Conservation (phyloP, 2,797 vertebrate genomes). For the Meda fulgida region DNA sequence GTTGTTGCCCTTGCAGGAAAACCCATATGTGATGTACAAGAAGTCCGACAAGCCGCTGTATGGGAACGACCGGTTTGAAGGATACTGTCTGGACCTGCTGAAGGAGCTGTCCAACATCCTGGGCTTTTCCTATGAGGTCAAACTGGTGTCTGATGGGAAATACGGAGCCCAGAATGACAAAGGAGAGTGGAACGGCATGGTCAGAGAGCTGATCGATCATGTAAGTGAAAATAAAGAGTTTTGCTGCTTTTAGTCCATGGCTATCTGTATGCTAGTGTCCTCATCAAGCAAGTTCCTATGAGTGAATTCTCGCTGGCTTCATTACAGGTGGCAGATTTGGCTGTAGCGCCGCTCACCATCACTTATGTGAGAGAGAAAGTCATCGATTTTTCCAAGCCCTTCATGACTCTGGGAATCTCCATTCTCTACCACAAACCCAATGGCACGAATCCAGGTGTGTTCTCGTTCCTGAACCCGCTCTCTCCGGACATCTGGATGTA, state of each 20-base stretch:
- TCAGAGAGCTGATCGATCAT: constrained; percentile 97
- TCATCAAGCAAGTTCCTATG: not conserved
- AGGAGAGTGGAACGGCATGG: constrained; percentile 99
- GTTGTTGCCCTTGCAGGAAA: constrained; percentile 81
- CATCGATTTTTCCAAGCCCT: constrained; percentile 98
- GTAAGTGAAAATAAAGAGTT: constrained; percentile 77
- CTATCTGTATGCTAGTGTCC: not conserved
- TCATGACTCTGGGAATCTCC: constrained; percentile 98
- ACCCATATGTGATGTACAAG: constrained; percentile 98
- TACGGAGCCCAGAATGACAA: constrained; percentile 98
- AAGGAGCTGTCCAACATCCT: constrained; percentile 96
- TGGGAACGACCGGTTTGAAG: constrained; percentile 97
- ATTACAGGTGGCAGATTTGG: constrained; percentile 93
- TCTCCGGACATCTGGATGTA: constrained; percentile 99
- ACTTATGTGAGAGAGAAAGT: constrained; percentile 98
- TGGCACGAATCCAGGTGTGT: constrained; percentile 95
- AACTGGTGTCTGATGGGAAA: constrained; percentile 94
- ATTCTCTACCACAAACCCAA: constrained; percentile 98
- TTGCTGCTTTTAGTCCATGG: not conserved
- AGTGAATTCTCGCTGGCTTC: not conserved
- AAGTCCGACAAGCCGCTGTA: constrained; percentile 97
- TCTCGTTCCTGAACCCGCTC: constrained; percentile 96
- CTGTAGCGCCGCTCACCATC: constrained; percentile 96
- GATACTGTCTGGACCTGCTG: constrained; percentile 95
- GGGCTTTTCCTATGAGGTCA: constrained; percentile 96